Evolutionary conservation across 2,888 invertebrate species (phyloP), one percentile per base, ranked within the genome.

Genomic region (Tiphia femorata): DNA sequence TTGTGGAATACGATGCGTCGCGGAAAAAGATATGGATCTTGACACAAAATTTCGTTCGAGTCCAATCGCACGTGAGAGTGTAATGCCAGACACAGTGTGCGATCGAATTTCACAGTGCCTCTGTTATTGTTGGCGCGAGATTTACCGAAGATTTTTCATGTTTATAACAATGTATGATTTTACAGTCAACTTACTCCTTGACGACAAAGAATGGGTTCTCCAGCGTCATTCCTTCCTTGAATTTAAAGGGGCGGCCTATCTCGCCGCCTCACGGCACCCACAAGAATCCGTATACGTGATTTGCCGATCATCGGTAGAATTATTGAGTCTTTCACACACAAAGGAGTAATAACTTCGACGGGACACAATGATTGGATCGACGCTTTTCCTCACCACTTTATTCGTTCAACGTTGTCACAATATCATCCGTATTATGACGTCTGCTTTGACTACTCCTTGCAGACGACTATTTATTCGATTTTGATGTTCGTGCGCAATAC

Each of bases 191-290:
- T 94, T 90, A 97, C 97, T 97, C 97, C 91, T 96, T 96, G 77
- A 97, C 97, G 85, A 96, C 96, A 90, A 97, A 96, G 89, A 97
- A 97, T 72, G 97, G 97, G 88, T 97, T 97, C 89, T 97, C 97
- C 86, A 97, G 90, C 90, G 96, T 95, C 97, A 97, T 97, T 91
- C 90, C 93, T 90, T 87, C 87, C 80, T 85, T 82, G 78, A 84
- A 77, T 79, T 80, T 79, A 80, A 78, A 80, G 77, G 70, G 79
- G 77, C 72, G 78, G 76, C 71, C 74, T 73, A 68, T 77, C 75
- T 74, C 78, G 79, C 78, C 80, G 77, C 77, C 76, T 72, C 70
- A 67, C 76, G 79, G 76, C 80, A 77, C 75, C 75, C 75, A 70
- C 70, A 67, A 64, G 63, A 71, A 72, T 73, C 62, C 68, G 57